Evolutionary conservation across 2,888 invertebrate genomes (phyloP), one percentile per base, ranked within the genome.

Genomic region (Heliconius ismenius): DNA sequence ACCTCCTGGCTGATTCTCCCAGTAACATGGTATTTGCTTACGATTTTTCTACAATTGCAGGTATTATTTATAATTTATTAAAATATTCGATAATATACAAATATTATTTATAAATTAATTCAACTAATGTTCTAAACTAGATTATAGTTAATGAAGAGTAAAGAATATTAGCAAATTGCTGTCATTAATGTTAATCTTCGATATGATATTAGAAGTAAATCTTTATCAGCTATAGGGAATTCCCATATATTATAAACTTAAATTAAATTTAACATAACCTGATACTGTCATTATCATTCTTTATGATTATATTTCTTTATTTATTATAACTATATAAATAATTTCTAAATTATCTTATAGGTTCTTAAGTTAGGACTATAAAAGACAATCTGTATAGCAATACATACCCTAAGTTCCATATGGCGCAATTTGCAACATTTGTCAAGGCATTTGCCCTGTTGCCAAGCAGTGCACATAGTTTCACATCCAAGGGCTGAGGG

Each of bases 1-100:
- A 3, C 98, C 98, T 15, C 96, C 95, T 0, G 97, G 97, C 90
- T 98, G 97, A 81, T 95, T 96, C 91, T 98, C 98, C 97, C 97
- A 98, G 89, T 97, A 98, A 90, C 98, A 98, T 2, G 97, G 97
- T 86, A 97, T 97, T 81, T 95, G 95, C 91, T 96, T 96, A 81
- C 97, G 96, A 89, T 97, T 97, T 95, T 97, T 97, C 97, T 97
- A 90, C 10, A 94, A 90, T 69, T 78, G 26, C 3, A 62, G 1
- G 26, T n/a, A 58, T 11, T 7, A 58, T 4, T n/a, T 11, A n/a
- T n/a, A 10, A n/a, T n/a, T 58, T 9, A 11, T n/a, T 4, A 58
- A n/a, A 58, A 58, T 54, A 54, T 54, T n/a, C 10, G 7, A 6
- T 54, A 3, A n/a, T 24, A 2, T 21, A 43, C 39, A 67, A 9